Percentiles rank a stretch among this genome's conserved stretches.
These are phyloP conservation scores for Lepidocyrtinus sp. DNA, from an alignment of 2,888 invertebrate species.

Conservation along the genomic window DNA sequence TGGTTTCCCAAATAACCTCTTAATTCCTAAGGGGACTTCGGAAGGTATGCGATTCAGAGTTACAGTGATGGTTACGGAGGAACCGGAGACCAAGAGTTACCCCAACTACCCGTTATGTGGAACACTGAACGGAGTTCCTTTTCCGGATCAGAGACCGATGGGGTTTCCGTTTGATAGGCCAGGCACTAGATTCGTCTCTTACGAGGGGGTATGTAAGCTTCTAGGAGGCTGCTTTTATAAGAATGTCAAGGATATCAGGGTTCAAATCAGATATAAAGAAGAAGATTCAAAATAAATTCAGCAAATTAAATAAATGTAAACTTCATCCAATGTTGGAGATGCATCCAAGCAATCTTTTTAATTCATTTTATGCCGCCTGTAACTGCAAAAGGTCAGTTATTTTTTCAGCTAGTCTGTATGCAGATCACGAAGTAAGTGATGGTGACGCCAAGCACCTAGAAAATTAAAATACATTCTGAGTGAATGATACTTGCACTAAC, in stretches of 20 bases:
- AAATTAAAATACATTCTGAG: too few species aligned
- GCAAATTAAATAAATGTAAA: too few species aligned
- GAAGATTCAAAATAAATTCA: too few species aligned
- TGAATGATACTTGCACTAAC: too few species aligned
- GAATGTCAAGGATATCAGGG: slow-evolving; percentile 73
- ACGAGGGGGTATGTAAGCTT: background rate
- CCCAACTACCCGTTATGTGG: slow-evolving; percentile 31
- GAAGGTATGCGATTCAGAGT: slow-evolving; percentile 27
- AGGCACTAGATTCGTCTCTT: slow-evolving; percentile 20
- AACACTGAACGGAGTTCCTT: slow-evolving; percentile 19
- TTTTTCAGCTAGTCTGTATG: too few species aligned
- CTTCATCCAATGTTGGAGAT: too few species aligned
- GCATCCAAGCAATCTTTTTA: too few species aligned
- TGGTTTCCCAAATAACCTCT: slow-evolving; percentile 29
- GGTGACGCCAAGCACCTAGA: too few species aligned
- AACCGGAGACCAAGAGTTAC: slow-evolving; percentile 20
- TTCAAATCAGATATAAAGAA: too few species aligned
- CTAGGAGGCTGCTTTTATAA: background rate
- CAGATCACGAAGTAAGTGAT: too few species aligned
- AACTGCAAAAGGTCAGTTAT: too few species aligned
- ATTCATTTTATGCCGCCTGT: too few species aligned
- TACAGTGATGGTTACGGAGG: slow-evolving; percentile 20
- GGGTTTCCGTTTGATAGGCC: slow-evolving; percentile 37
- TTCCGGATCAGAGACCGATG: slow-evolving; percentile 22
- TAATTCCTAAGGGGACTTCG: slow-evolving; percentile 27